Evolutionary conservation across 2,113 vertebrate genomes (phyloP).

Genomic region (Dromas ardeola): DNA sequence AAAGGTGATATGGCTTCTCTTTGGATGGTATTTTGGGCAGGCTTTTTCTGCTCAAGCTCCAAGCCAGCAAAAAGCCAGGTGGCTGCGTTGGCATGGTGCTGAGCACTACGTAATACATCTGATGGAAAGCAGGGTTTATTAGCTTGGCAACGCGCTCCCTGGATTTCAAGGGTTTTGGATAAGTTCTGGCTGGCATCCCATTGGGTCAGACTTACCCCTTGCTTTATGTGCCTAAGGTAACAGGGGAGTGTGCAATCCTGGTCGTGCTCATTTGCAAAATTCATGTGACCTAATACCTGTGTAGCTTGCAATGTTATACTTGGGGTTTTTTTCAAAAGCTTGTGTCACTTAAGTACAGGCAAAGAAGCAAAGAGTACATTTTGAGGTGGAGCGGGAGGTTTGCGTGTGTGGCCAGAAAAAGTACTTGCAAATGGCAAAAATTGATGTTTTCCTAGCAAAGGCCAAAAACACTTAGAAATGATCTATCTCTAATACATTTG

Average conservation of each 20-base stretch:
- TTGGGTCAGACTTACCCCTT: background rate
- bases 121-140: background rate
- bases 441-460: constrained; percentile 43
- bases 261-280: background rate
- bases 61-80: constrained; percentile 9
- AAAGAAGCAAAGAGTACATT: background rate
- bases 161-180: background rate
- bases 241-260: background rate
- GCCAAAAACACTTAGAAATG: constrained; percentile 56
- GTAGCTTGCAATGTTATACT: background rate
- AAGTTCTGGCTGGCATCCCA: constrained; percentile 30
- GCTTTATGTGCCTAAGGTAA: background rate
- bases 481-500: constrained; percentile 50
- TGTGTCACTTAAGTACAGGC: background rate
- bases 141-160: background rate
- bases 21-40: background rate
- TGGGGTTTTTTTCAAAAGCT: background rate
- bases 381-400: background rate
- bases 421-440: constrained; percentile 25
- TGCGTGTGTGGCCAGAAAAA: background rate
- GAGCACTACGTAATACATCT: background rate
- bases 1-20: background rate
- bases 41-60: background rate
- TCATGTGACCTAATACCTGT: background rate
- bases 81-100: background rate